Evolutionary conservation across 2,888 invertebrate genomes (phyloP).

Genomic region (Argyresthia albistria): DNA sequence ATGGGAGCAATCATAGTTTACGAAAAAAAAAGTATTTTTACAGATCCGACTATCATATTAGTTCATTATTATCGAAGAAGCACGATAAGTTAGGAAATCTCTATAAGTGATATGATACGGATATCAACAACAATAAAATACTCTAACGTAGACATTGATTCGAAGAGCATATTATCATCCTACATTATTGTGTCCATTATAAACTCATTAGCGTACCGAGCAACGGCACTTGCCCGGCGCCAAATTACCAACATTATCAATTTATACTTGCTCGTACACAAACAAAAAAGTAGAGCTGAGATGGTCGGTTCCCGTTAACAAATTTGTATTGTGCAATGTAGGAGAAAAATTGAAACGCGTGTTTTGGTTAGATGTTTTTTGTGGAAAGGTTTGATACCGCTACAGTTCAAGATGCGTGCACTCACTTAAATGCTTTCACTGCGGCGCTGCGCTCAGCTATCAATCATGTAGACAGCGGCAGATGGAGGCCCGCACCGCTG

Average conservation of each 20-base stretch:
- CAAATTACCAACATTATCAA: slow-evolving; percentile 72
- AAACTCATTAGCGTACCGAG: slow-evolving; percentile 69
- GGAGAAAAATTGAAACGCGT: slow-evolving; percentile 67
- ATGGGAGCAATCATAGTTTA: no score
- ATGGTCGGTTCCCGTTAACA: slow-evolving; percentile 68
- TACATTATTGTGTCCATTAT: slow-evolving; percentile 66
- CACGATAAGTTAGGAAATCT: background rate
- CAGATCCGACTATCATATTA: no score
- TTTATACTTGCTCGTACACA: slow-evolving; percentile 64
- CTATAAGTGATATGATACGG: background rate
- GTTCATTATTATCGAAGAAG: no score
- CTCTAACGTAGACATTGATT: slow-evolving; percentile 65
- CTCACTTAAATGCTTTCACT: slow-evolving; percentile 58
- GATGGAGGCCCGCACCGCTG: background rate
- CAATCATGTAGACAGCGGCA: slow-evolving; percentile 29
- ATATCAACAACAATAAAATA: slow-evolving; percentile 5
- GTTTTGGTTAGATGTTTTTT: slow-evolving; percentile 50
- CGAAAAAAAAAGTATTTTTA: no score
- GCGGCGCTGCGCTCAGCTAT: slow-evolving; percentile 30
- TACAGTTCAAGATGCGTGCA: slow-evolving; percentile 38
- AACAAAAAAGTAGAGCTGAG: slow-evolving; percentile 68
- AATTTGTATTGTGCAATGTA: slow-evolving; percentile 70
- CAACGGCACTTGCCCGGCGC: slow-evolving; percentile 66
- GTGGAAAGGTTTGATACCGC: slow-evolving; percentile 56
- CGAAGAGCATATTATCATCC: slow-evolving; percentile 63